Evolutionary conservation across 2,797 vertebrate genomes (phyloP).

Genomic region (Anguilla marmorata): DNA sequence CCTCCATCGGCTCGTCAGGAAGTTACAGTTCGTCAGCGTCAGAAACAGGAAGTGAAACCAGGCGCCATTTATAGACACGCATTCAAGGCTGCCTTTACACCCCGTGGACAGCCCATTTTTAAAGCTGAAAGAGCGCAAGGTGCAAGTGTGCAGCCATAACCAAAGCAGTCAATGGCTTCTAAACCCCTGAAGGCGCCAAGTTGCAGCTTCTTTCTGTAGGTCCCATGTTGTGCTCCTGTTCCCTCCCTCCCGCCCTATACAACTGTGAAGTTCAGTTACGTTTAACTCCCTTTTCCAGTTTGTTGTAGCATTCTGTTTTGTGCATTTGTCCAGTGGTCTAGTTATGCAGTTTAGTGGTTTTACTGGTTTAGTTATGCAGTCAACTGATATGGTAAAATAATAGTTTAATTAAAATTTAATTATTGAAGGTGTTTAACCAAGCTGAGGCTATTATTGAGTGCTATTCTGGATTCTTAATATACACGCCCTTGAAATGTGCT

Average conservation of each 20-base stretch:
- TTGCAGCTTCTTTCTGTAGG: background rate
- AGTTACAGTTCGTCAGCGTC: conserved; percentile 10
- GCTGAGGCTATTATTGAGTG: background rate
- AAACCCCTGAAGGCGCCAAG: background rate
- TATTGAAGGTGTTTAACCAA: background rate
- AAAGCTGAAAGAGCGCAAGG: background rate
- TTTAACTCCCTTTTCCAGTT: background rate
- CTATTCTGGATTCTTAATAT: background rate
- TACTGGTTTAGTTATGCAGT: background rate
- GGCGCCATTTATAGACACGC: background rate
- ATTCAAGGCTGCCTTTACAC: background rate
- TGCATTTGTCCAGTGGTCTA: background rate
- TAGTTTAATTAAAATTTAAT: background rate
- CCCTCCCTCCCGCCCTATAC: background rate
- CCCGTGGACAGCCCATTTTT: background rate
- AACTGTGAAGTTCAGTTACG: no score
- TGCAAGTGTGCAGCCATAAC: background rate
- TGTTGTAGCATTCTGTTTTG: background rate
- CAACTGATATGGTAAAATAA: background rate
- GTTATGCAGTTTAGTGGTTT: background rate
- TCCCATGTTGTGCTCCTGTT: background rate
- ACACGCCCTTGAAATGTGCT: background rate
- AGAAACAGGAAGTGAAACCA: conserved; percentile 24
- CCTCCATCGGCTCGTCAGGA: conserved; percentile 12
- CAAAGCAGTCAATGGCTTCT: background rate